These are phyloP conservation scores for Bombyx huttoni DNA, from an alignment of 2,888 invertebrate species.

Conservation along the genomic window DNA sequence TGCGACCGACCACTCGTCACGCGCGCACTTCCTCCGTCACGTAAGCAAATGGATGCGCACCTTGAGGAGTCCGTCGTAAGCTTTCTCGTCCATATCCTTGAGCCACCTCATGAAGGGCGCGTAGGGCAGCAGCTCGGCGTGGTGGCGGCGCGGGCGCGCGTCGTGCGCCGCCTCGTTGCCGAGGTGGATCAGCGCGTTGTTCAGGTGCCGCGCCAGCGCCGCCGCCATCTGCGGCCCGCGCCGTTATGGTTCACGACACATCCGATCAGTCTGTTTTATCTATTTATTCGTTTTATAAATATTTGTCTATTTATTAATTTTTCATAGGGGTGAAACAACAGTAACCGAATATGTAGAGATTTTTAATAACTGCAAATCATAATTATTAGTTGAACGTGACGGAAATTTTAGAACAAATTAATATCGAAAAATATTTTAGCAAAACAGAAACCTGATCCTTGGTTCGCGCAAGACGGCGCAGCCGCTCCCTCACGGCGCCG, in stretches of 20 bases:
- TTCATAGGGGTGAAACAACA: not conserved
- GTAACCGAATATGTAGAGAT: not conserved
- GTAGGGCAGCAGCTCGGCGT: slow-evolving; percentile 89
- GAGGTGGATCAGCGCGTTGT: slow-evolving; percentile 95
- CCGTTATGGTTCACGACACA: too few species aligned
- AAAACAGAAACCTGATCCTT: slow-evolving; percentile 52
- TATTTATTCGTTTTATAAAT: too few species aligned
- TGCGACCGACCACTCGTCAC: slow-evolving; percentile 6
- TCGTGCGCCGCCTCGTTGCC: slow-evolving; percentile 71
- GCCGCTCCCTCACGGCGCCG: slow-evolving; percentile 39
- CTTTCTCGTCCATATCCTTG: slow-evolving; percentile 86
- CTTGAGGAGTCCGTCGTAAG: slow-evolving; percentile 85
- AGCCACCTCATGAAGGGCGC: slow-evolving; percentile 94
- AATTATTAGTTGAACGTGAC: too few species aligned
- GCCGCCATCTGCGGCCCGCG: slow-evolving; percentile 74
- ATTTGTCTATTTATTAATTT: too few species aligned
- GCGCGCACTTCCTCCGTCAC: too few species aligned
- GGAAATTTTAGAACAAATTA: too few species aligned
- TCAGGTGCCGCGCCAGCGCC: slow-evolving; percentile 89
- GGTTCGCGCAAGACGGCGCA: slow-evolving; percentile 40
- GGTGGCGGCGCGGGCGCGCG: slow-evolving; percentile 77
- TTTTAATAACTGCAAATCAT: too few species aligned
- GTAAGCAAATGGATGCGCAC: slow-evolving; percentile 25
- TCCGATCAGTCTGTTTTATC: too few species aligned
- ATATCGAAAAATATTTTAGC: too few species aligned